Conservation (phyloP, 2,888 invertebrate species). For the Rhodophaea formosa region DNA sequence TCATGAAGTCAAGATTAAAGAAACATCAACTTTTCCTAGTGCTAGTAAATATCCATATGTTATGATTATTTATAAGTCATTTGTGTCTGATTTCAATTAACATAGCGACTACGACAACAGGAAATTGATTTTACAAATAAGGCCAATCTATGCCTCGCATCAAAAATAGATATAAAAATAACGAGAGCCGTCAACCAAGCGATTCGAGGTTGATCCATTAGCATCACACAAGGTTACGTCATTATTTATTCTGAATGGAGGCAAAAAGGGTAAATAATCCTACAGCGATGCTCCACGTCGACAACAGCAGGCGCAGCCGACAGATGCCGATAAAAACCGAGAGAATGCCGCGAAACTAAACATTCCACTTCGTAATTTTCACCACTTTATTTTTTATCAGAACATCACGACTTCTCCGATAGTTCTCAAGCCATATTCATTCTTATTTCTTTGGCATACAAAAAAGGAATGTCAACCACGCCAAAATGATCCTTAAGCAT, state of each 20-base stretch:
- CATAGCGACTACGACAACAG: not conserved
- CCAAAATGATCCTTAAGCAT: constrained; percentile 78
- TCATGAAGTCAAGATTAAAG: too few relatives aligned
- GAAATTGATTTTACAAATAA: not conserved
- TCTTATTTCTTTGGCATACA: constrained; percentile 41
- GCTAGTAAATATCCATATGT: too few relatives aligned
- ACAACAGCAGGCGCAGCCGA: constrained; percentile 18
- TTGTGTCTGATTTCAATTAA: too few relatives aligned
- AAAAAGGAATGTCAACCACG: constrained; percentile 74
- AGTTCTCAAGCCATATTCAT: constrained; percentile 27
- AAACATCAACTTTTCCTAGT: too few relatives aligned
- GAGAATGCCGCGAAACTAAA: constrained; percentile 47
- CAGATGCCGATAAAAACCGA: constrained; percentile 44
- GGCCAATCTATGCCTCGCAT: constrained; percentile 7
- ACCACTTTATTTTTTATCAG: constrained; percentile 56
- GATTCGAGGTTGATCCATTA: constrained; percentile 19
- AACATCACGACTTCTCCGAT: constrained; percentile 37
- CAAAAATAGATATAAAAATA: constrained; percentile 27
- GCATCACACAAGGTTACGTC: constrained; percentile 28
- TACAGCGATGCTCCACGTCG: constrained; percentile 23
- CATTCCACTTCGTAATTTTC: constrained; percentile 54
- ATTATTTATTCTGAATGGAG: constrained; percentile 35
- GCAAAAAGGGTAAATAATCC: constrained; percentile 31
- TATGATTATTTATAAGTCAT: too few relatives aligned
- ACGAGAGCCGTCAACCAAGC: constrained; percentile 8